phyloP scores from a whole-genome alignment of 2,797 vertebrate species.

The Sylvilagus floridanus region DNA sequence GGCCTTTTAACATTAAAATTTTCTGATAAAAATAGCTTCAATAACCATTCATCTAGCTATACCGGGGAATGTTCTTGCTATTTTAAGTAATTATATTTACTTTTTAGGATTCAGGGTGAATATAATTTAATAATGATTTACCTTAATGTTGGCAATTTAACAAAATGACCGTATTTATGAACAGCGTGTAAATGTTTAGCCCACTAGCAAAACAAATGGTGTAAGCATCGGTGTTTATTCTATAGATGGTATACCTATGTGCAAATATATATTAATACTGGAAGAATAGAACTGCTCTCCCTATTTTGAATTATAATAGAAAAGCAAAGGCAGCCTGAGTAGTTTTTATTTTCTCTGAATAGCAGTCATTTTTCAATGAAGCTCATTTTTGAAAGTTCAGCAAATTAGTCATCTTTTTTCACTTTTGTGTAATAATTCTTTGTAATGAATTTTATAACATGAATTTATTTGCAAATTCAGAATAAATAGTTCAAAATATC shows the following conservation, averaged over 20 bases:
- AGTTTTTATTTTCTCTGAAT: background rate
- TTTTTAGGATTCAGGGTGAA: background rate
- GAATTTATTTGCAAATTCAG: background rate
- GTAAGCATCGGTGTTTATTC: background rate
- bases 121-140: background rate
- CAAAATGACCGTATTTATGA: background rate
- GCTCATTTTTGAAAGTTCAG: background rate
- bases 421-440: background rate
- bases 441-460: conserved; percentile 2
- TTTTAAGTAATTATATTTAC: background rate
- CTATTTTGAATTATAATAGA: background rate
- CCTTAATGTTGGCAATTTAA: background rate
- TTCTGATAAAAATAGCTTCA: background rate
- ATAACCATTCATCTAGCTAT: background rate
- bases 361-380: background rate
- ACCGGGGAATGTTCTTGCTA: background rate
- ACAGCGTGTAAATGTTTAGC: background rate
- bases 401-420: background rate
- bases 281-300: background rate
- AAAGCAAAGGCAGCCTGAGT: background rate
- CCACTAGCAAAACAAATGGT: background rate
- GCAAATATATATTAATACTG: background rate
- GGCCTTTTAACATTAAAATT: background rate
- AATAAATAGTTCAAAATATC: background rate
- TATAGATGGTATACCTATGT: background rate